Evolutionary conservation across 2,797 vertebrate genomes (phyloP).

Genomic region (Enteromius radiatus): DNA sequence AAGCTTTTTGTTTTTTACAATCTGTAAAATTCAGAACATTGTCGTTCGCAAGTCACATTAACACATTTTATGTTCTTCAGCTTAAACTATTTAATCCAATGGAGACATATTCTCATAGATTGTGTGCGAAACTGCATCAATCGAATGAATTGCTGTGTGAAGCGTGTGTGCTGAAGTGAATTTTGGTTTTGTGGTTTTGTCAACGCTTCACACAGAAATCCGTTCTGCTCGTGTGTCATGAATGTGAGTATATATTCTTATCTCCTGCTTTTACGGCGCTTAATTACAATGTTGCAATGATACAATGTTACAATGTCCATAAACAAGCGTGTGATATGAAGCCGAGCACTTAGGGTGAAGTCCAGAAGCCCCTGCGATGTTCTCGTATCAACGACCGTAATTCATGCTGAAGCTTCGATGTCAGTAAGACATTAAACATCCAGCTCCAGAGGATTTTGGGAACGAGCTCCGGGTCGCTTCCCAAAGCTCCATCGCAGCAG

Average conservation of each 20-base stretch:
- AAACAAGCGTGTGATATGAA: not conserved
- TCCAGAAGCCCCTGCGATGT: not conserved
- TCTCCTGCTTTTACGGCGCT: not conserved
- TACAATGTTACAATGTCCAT: not conserved
- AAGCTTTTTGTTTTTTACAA: too few relatives aligned
- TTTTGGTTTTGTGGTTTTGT: constrained; percentile 7
- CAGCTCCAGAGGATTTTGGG: not conserved
- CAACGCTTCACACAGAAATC: not conserved
- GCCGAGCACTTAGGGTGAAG: not conserved
- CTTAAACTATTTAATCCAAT: too few relatives aligned
- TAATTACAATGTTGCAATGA: constrained; percentile 1
- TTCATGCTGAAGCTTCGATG: not conserved
- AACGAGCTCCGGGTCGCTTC: constrained; percentile 41
- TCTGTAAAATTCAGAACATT: too few relatives aligned
- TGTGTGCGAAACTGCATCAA: not conserved
- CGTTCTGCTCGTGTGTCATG: not conserved
- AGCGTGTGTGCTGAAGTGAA: not conserved
- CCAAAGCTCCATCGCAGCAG: constrained; percentile 41
- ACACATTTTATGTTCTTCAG: too few relatives aligned
- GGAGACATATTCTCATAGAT: too few relatives aligned
- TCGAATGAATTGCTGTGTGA: not conserved
- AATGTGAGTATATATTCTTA: not conserved
- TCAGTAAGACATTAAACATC: constrained; percentile 46
- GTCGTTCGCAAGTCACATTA: too few relatives aligned
- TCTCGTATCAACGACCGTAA: constrained; percentile 3